These are phyloP conservation scores for Isurus oxyrinchus DNA, from an alignment of 2,113 vertebrate species.

Conservation along the genomic window DNA sequence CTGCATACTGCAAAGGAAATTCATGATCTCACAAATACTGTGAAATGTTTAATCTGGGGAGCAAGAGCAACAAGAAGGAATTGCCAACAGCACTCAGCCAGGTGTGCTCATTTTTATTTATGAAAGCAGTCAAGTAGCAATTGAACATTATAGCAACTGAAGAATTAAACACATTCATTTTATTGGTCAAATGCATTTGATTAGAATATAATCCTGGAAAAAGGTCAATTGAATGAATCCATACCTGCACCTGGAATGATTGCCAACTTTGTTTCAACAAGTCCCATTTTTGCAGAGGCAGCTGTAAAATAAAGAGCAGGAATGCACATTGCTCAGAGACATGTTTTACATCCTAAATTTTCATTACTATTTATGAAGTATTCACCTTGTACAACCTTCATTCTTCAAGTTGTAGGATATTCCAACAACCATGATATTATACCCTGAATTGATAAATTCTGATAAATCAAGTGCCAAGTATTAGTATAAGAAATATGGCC, in stretches of 20 bases:
- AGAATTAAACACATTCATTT: not conserved
- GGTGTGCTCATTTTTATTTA: not conserved
- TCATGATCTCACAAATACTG: not conserved
- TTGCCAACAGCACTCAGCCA: not conserved
- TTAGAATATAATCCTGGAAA: not conserved
- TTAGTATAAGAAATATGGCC: not conserved
- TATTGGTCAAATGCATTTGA: not conserved
- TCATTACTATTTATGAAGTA: constrained; percentile 20
- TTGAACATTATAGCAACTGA: not conserved
- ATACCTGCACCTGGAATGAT: constrained; percentile 93
- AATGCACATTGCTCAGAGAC: too few species aligned
- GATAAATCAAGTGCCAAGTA: not conserved
- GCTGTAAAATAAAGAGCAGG: constrained; percentile 54
- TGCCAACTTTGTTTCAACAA: constrained; percentile 89
- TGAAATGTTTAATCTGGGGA: too few species aligned
- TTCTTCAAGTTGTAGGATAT: not conserved
- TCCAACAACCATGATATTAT: not conserved
- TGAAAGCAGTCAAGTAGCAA: not conserved
- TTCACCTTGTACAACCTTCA: constrained; percentile 24
- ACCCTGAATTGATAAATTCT: not conserved
- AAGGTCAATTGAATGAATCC: constrained; percentile 36
- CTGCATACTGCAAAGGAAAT: not conserved
- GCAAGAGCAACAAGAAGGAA: not conserved
- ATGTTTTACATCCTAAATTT: constrained; percentile 20
- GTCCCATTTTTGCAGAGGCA: constrained; percentile 84